Evolutionary conservation across 1,140 invertebrate genomes (phyloP).

Genomic region (Archivesica marissinica): DNA sequence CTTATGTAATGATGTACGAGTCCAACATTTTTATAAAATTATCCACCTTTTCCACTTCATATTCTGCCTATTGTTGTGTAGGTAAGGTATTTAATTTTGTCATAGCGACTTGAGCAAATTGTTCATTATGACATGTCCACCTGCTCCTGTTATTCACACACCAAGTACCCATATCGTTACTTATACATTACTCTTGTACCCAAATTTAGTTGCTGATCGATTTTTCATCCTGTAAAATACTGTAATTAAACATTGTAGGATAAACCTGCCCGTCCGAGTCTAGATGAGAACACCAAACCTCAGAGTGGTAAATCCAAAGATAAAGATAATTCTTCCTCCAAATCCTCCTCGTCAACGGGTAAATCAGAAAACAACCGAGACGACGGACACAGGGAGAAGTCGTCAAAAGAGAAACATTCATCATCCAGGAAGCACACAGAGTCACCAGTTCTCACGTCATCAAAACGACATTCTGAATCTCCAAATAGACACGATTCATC

Average conservation of each 20-base stretch:
- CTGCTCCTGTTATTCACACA: too few relatives aligned
- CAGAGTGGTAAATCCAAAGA: conserved; percentile 13
- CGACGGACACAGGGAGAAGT: conserved; percentile 7
- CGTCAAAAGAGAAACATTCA: conserved; percentile 43
- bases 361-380: conserved; percentile 4
- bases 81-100: too few relatives aligned
- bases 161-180: too few relatives aligned
- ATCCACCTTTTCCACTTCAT: too few relatives aligned
- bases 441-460: conserved; percentile 27
- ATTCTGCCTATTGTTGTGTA: too few relatives aligned
- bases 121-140: too few relatives aligned
- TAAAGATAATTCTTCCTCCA: not conserved
- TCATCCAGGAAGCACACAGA: conserved; percentile 48
- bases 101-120: too few relatives aligned
- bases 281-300: conserved; percentile 27
- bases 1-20: too few relatives aligned
- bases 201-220: too few relatives aligned
- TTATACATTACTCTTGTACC: too few relatives aligned
- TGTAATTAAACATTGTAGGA: conserved; percentile 25
- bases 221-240: not conserved
- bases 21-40: too few relatives aligned
- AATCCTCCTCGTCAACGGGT: conserved; percentile 1
- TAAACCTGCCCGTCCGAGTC: conserved; percentile 33
- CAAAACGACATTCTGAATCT: conserved; percentile 53
- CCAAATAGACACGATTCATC: conserved; percentile 12